Evolutionary conservation across 1,140 invertebrate species (phyloP).

Genomic region (Gonatopus flavifemur): DNA sequence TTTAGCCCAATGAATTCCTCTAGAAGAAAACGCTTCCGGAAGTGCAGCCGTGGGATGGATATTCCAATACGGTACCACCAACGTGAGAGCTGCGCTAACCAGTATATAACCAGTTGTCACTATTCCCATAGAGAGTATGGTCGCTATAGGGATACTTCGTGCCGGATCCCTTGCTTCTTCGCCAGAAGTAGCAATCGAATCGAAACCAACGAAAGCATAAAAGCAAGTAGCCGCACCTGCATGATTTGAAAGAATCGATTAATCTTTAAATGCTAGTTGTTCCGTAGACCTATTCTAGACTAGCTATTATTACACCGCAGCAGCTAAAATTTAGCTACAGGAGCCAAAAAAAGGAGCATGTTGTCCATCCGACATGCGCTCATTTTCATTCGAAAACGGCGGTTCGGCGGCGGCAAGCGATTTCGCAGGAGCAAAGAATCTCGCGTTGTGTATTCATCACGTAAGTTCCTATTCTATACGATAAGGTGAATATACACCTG

Average conservation of each 20-base stretch:
- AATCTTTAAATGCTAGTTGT: too few species aligned
- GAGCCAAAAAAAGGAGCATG: too few species aligned
- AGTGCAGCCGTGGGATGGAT: conserved; percentile 79
- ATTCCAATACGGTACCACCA: conserved; percentile 78
- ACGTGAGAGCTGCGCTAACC: conserved; percentile 79
- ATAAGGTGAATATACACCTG: too few species aligned
- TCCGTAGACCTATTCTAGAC: too few species aligned
- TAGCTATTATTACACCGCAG: too few species aligned
- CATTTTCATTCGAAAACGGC: too few species aligned
- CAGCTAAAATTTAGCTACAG: too few species aligned
- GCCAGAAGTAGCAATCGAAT: conserved; percentile 83
- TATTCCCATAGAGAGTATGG: conserved; percentile 75
- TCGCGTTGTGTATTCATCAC: too few species aligned
- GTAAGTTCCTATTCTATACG: too few species aligned
- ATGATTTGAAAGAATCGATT: conserved; percentile 1
- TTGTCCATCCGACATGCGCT: too few species aligned
- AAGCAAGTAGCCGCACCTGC: conserved; percentile 84
- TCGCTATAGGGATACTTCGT: conserved; percentile 80
- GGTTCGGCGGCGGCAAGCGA: too few species aligned
- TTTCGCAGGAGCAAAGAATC: too few species aligned
- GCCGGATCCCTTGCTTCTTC: conserved; percentile 83
- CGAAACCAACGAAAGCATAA: conserved; percentile 86
- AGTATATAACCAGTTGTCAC: conserved; percentile 79
- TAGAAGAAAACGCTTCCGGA: conserved; percentile 77
- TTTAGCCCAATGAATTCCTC: conserved; percentile 80